Conservation (phyloP, 2,888 invertebrate genomes). For the Idaea dimidiata region DNA sequence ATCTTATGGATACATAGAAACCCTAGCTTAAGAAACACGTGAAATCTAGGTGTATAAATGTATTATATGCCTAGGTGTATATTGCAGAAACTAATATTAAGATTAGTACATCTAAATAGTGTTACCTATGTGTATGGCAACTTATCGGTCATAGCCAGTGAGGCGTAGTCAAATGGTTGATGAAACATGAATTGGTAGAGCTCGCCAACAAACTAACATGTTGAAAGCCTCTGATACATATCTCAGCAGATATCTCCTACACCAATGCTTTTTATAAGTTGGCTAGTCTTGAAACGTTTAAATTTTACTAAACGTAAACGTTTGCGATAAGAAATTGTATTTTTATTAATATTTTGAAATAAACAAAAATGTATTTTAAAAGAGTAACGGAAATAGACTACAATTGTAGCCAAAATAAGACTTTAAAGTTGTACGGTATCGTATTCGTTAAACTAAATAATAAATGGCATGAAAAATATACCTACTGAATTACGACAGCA, state of each 20-base stretch:
- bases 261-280: too few relatives aligned
- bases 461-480: constrained; percentile 15
- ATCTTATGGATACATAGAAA: too few relatives aligned
- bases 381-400: too few relatives aligned
- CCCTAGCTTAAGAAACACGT: too few relatives aligned
- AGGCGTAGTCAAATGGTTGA: constrained; percentile 43
- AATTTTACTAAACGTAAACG: too few relatives aligned
- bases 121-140: constrained; percentile 20
- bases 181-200: constrained; percentile 44
- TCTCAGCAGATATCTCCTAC: not conserved
- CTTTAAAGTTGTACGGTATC: not conserved
- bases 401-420: too few relatives aligned
- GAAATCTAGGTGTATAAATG: too few relatives aligned
- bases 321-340: too few relatives aligned
- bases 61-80: too few relatives aligned
- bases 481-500: constrained; percentile 20
- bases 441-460: constrained; percentile 12
- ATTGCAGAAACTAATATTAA: not conserved
- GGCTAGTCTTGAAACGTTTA: too few relatives aligned
- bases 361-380: too few relatives aligned
- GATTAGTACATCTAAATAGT: not conserved
- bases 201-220: constrained; percentile 15
- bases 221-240: not conserved
- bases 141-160: constrained; percentile 48
- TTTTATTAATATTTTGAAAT: too few relatives aligned